Evolutionary conservation across 2,888 invertebrate species (phyloP).

Genomic region (Ctenicera cuprea): DNA sequence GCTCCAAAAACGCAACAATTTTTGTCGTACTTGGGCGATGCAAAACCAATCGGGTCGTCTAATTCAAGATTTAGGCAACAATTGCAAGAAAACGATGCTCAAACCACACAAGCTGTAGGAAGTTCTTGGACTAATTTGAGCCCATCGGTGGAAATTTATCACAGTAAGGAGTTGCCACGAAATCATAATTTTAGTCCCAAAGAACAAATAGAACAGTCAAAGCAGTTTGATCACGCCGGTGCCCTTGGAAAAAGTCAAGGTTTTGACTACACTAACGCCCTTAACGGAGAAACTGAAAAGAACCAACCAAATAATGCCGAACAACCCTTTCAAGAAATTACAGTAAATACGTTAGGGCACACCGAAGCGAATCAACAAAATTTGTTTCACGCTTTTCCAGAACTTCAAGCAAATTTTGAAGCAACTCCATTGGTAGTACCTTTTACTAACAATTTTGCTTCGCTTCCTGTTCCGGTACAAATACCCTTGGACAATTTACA

Average conservation of each 20-base stretch:
- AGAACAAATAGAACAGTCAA: slow-evolving; percentile 37
- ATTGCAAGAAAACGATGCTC: neutral
- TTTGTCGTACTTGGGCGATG: slow-evolving; percentile 50
- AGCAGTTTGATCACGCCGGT: slow-evolving; percentile 71
- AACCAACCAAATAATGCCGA: neutral
- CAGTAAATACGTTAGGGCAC: neutral
- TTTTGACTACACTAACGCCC: slow-evolving; percentile 72
- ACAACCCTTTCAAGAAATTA: neutral
- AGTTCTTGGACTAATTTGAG: slow-evolving; percentile 64
- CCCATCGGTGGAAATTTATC: slow-evolving; percentile 65
- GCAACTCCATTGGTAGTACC: neutral
- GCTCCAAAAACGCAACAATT: slow-evolving; percentile 54
- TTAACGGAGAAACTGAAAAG: slow-evolving; percentile 54
- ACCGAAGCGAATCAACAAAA: neutral
- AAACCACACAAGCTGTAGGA: slow-evolving; percentile 4
- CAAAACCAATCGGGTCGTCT: slow-evolving; percentile 32
- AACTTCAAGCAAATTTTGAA: neutral
- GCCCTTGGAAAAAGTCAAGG: slow-evolving; percentile 72
- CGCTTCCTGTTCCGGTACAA: neutral
- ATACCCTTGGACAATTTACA: neutral
- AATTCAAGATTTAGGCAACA: slow-evolving; percentile 19
- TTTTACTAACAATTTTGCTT: neutral
- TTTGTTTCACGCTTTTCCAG: neutral
- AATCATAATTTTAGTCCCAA: slow-evolving; percentile 5
- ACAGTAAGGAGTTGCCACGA: slow-evolving; percentile 58